Base-by-base conservation (phyloP, 2,113 vertebrate genomes). In the Archilochus colubris region DNA sequence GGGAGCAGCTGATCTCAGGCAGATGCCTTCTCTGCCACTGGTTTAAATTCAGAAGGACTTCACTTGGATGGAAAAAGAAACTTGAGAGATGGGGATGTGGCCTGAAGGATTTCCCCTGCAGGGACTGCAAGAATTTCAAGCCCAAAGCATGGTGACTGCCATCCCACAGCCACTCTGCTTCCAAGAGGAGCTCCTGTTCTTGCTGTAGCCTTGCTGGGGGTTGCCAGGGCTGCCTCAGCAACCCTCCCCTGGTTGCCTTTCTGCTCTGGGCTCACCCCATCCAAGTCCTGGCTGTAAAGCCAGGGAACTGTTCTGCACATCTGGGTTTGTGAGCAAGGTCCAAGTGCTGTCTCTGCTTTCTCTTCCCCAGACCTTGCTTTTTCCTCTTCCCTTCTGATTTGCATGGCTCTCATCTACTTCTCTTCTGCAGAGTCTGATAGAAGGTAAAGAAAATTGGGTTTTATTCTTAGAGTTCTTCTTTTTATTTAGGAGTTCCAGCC, bases 181-280 rank as follows among this genome's bases (percentile, higher is more conserved):
- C 53, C 64, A 40, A 9, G 16, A 23, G 19, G 43, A 61, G 9
- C 57, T 43, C 59, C 16, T 10, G 23, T 28, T 64, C 50, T 55
- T 4, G 0, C 33, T 33, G 3, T 5, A 43, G 25, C 17, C 36
- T n/a, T 62, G 57, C 46, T 46, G 79, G 8, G 24, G 4, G 3
- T 8, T 88, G 46, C 46, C 50, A 8, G 18, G 1, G 70, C 55
- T 86, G 54, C 55, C 20, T 36, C 51, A 55, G 59, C 55, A 85
- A 2, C 4, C 0, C 13, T 79, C 51, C 14, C 19, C 59, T 66
- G 9, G 0, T 3, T 38, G 51, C 1, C 1, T 73, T 58, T 66
- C 74, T 68, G 54, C 6, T 36, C 38, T 28, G 67, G 64, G 25
- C 38, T 75, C 57, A 3, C 23, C 21, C 20, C 21, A 2, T 15